Evolutionary conservation across 2,113 vertebrate species (phyloP).

Genomic region (Mastomys coucha): DNA sequence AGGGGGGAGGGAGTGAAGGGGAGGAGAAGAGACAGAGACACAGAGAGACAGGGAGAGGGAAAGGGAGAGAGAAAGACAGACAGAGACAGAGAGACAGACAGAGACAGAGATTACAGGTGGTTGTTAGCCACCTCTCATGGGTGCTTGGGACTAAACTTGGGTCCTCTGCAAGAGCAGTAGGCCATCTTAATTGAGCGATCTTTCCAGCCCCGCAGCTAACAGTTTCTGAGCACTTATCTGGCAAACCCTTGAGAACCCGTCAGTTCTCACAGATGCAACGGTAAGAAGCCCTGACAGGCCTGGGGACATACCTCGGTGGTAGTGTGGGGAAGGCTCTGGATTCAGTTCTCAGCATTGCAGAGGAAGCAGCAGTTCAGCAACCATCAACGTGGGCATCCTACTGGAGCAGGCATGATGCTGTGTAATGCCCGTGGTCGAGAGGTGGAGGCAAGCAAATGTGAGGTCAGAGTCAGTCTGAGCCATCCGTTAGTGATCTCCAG

Average conservation of each 20-base stretch:
- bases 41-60: background rate
- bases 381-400: background rate
- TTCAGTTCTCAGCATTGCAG: background rate
- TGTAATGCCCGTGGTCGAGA: background rate
- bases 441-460: background rate
- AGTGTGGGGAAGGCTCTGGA: background rate
- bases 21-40: no score
- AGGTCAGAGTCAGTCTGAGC: background rate
- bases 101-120: no score
- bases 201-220: background rate
- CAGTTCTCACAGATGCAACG: background rate
- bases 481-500: background rate
- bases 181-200: background rate
- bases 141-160: background rate
- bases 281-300: background rate
- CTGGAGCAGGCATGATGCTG: background rate
- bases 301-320: background rate
- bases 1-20: background rate
- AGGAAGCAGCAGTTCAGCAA: background rate
- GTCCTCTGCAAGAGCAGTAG: background rate
- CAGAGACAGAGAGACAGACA: background rate
- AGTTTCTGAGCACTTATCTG: background rate
- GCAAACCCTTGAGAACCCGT: background rate
- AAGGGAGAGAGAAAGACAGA: background rate
- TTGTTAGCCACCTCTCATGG: background rate